Percentiles rank a stretch among this genome's conserved stretches.
phyloP scores from a whole-genome alignment of 2,888 invertebrate species.

The Corbicula japonica region DNA sequence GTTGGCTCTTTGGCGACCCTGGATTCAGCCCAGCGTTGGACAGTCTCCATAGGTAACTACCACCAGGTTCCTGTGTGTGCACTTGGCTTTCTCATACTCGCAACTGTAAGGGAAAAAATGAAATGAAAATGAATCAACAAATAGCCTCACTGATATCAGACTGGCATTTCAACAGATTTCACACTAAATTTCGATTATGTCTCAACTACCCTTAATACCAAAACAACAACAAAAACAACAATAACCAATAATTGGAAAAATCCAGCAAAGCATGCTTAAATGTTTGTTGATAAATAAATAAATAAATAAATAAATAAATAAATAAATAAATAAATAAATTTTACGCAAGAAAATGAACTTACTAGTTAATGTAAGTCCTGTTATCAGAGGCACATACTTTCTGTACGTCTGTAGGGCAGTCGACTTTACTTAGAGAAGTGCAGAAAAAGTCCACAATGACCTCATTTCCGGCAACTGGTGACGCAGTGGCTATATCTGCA shows the following conservation, averaged over 20 bases:
- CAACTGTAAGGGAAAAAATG: conserved; percentile 46
- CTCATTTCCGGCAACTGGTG: conserved; percentile 36
- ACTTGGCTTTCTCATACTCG: conserved; percentile 65
- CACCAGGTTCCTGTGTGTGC: conserved; percentile 57
- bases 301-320: too few species aligned
- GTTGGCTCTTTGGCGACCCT: too few species aligned
- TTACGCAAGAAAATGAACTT: conserved; percentile 29
- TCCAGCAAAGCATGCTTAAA: too few species aligned
- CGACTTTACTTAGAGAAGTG: conserved; percentile 39
- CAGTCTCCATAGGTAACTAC: conserved; percentile 45
- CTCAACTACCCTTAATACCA: too few species aligned
- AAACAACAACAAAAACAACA: too few species aligned
- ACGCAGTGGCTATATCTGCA: conserved; percentile 17
- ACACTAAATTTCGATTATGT: too few species aligned
- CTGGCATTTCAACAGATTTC: too few species aligned
- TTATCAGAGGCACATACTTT: conserved; percentile 56
- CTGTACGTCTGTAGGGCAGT: conserved; percentile 33
- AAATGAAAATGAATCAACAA: not conserved
- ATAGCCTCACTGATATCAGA: too few species aligned
- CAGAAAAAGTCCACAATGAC: conserved; percentile 62
- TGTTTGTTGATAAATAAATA: too few species aligned
- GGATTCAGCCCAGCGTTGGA: too few species aligned
- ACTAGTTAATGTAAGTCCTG: conserved; percentile 54
- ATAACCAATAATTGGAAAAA: too few species aligned
- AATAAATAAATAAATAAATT: too few species aligned